These are phyloP conservation scores for Drosophila varians DNA, from an alignment of 1,140 invertebrate species.

Conservation along the genomic window DNA sequence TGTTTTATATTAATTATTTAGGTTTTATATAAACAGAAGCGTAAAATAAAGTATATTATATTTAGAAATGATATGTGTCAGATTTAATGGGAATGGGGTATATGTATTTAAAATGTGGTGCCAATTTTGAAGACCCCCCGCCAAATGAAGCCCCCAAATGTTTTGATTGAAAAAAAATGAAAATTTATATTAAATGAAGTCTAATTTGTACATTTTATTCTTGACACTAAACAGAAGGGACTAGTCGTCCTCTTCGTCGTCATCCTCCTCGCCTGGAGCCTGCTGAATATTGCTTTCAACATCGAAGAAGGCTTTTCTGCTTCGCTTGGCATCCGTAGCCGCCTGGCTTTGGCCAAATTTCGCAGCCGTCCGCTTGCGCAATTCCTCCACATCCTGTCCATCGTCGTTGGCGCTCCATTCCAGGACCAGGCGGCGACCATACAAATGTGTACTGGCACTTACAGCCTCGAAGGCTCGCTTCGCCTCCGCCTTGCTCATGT, in stretches of 20 bases:
- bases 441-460: slow-evolving; percentile 98
- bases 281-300: slow-evolving; percentile 38
- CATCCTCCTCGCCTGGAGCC: slow-evolving; percentile 37
- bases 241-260: slow-evolving; percentile 12
- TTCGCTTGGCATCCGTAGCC: slow-evolving; percentile 52
- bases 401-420: slow-evolving; percentile 96
- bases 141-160: too few relatives aligned
- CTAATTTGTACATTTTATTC: background rate
- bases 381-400: slow-evolving; percentile 90
- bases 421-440: slow-evolving; percentile 95
- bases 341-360: slow-evolving; percentile 50
- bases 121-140: too few relatives aligned
- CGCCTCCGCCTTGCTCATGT: slow-evolving; percentile 93
- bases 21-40: slow-evolving; percentile 75
- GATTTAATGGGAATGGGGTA: background rate
- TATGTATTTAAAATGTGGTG: background rate
- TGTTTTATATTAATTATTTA: slow-evolving; percentile 78
- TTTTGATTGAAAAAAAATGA: background rate
- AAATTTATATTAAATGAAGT: slow-evolving; percentile 5
- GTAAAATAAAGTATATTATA: slow-evolving; percentile 79
- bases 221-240: background rate
- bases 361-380: slow-evolving; percentile 92
- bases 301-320: slow-evolving; percentile 66
- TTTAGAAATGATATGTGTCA: slow-evolving; percentile 50
- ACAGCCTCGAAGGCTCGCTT: slow-evolving; percentile 97